Evolutionary conservation across 2,888 invertebrate species (phyloP).

Genomic region (Taphrorychus bicolor): DNA sequence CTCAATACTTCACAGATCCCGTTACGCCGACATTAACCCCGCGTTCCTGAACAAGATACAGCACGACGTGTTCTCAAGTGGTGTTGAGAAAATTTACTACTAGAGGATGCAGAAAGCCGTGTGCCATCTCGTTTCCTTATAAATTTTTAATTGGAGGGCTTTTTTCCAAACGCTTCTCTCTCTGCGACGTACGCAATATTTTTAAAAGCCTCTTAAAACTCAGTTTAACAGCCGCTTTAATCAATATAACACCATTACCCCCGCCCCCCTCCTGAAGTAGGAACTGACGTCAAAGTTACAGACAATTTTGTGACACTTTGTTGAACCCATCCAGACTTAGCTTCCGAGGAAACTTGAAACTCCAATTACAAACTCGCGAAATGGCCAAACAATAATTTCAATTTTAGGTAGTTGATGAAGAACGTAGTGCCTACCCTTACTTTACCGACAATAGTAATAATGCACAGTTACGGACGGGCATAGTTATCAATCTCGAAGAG

Average conservation of each 20-base stretch:
- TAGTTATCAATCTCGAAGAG: neutral
- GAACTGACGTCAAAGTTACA: conserved; percentile 9
- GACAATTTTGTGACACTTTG: conserved; percentile 11
- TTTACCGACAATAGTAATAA: conserved; percentile 11
- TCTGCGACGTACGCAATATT: neutral
- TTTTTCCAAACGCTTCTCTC: neutral
- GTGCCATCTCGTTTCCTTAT: neutral
- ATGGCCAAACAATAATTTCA: conserved; percentile 23
- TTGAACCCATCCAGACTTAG: neutral
- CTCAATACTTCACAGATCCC: neutral
- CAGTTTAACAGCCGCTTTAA: neutral
- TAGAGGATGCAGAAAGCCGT: conserved; percentile 4
- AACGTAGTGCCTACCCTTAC: conserved; percentile 7
- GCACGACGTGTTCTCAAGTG: neutral
- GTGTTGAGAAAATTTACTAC: conserved; percentile 3
- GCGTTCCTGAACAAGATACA: neutral
- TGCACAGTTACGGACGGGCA: neutral
- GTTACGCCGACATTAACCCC: conserved; percentile 4
- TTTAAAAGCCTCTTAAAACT: neutral
- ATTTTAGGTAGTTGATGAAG: conserved; percentile 14
- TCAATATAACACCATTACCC: neutral
- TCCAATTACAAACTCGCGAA: conserved; percentile 14
- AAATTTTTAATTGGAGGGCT: conserved; percentile 7
- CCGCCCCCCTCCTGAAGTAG: neutral
- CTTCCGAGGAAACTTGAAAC: conserved; percentile 16